phyloP scores from a whole-genome alignment of 1,140 invertebrate species.

The Probaryconus sp. region DNA sequence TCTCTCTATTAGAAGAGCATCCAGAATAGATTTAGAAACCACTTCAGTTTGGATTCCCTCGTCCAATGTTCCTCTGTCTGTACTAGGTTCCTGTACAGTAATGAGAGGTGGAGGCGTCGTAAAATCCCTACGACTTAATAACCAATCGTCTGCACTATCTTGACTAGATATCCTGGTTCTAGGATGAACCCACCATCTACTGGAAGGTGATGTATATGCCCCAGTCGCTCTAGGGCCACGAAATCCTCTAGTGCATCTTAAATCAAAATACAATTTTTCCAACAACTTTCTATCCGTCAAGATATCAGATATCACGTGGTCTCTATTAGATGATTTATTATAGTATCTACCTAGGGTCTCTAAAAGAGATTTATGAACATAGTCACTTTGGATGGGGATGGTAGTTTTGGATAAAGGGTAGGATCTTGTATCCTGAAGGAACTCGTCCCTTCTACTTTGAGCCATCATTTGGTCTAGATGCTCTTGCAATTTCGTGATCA shows the following conservation, averaged over 20 bases:
- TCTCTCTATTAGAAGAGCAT: conserved; percentile 69
- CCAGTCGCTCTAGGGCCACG: conserved; percentile 77
- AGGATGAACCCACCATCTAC: conserved; percentile 70
- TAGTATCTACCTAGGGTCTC: conserved; percentile 84
- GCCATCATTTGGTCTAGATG: conserved; percentile 80
- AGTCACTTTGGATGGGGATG: conserved; percentile 77
- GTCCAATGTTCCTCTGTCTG: conserved; percentile 75
- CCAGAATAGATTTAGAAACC: conserved; percentile 79
- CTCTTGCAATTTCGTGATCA: conserved; percentile 82
- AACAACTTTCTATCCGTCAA: conserved; percentile 84
- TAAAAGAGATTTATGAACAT: conserved; percentile 81
- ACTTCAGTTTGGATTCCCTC: conserved; percentile 82
- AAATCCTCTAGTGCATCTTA: conserved; percentile 84
- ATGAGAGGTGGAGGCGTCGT: conserved; percentile 82
- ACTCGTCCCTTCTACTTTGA: conserved; percentile 62
- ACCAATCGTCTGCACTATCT: conserved; percentile 44
- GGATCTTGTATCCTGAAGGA: conserved; percentile 15
- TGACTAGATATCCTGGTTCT: conserved; percentile 68
- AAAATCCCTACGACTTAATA: conserved; percentile 19
- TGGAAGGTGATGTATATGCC: conserved; percentile 71
- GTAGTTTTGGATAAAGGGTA: conserved; percentile 56
- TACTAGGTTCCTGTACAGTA: conserved; percentile 81
- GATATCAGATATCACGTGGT: conserved; percentile 84
- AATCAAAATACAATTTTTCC: conserved; percentile 85
- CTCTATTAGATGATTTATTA: conserved; percentile 81